A percentile compares a stretch with the other conserved stretches of the same genome.
Conservation (phyloP, 92 coral and sea anemone genomes). For the Desmophyllum pertusum region DNA sequence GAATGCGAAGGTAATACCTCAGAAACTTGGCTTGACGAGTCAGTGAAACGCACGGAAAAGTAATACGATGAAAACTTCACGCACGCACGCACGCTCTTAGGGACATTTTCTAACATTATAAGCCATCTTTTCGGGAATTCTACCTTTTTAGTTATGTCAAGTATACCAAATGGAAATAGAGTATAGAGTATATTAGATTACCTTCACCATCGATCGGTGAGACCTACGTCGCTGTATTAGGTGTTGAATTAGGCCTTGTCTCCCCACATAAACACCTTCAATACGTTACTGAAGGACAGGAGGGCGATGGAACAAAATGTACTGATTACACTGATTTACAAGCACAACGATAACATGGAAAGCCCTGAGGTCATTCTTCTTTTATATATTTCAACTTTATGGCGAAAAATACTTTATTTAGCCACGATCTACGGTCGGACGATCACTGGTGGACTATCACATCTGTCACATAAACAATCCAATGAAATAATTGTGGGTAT, state of each 20-base stretch:
- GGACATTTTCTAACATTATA: no score
- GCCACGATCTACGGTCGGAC: no score
- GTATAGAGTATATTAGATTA: neutral
- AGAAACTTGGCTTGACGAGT: neutral
- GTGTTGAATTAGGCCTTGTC: neutral
- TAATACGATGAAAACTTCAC: no score
- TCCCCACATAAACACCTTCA: neutral
- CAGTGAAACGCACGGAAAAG: no score
- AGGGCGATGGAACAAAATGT: neutral
- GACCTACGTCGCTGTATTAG: neutral
- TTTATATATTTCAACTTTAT: neutral
- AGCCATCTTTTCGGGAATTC: no score
- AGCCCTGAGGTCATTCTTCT: neutral
- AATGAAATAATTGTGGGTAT: no score
- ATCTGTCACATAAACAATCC: no score
- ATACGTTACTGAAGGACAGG: neutral
- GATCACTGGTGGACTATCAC: no score
- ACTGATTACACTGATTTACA: neutral
- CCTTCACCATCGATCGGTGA: neutral
- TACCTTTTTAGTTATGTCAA: no score
- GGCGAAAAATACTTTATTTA: no score
- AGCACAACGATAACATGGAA: neutral
- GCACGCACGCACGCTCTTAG: no score
- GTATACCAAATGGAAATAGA: no score
- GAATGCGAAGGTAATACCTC: neutral